Percentiles rank a stretch among this genome's conserved stretches.
These are phyloP conservation scores for Bergia sp. DNA, from an alignment of 92 coral and sea anemone genomes.

Conservation along the genomic window DNA sequence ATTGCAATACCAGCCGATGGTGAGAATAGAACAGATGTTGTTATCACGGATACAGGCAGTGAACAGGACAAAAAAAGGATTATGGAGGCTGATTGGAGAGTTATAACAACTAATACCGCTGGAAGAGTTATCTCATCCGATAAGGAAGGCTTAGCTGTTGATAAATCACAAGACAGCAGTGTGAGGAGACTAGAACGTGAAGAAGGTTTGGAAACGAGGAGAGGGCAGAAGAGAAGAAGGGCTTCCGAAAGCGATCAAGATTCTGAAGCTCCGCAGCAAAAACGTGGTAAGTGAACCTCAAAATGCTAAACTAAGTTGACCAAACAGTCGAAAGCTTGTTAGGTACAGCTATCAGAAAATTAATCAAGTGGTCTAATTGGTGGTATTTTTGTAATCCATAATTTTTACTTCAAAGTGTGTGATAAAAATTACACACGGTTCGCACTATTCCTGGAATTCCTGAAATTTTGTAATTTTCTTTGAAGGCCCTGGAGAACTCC, in stretches of 20 bases:
- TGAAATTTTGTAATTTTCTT: no score
- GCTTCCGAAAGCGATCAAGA: conserved; percentile 15
- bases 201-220: neutral
- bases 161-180: neutral
- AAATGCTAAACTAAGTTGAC: neutral
- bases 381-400: no score
- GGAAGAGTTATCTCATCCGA: neutral
- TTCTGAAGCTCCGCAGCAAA: neutral
- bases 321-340: no score
- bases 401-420: no score
- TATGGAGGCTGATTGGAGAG: neutral
- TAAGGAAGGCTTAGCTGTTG: neutral
- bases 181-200: conserved; percentile 7
- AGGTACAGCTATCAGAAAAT: no score
- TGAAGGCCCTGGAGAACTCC: no score
- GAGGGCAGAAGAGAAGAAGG: conserved; percentile 25
- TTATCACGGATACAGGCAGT: neutral
- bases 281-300: conserved; percentile 7
- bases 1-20: neutral
- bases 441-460: no score
- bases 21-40: neutral
- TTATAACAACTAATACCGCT: neutral
- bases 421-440: no score
- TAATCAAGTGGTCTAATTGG: neutral
- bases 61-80: neutral